Percentiles rank a stretch among this genome's conserved stretches.
Conservation (phyloP, 2,797 vertebrate species). For the Oreortyx pictus region DNA sequence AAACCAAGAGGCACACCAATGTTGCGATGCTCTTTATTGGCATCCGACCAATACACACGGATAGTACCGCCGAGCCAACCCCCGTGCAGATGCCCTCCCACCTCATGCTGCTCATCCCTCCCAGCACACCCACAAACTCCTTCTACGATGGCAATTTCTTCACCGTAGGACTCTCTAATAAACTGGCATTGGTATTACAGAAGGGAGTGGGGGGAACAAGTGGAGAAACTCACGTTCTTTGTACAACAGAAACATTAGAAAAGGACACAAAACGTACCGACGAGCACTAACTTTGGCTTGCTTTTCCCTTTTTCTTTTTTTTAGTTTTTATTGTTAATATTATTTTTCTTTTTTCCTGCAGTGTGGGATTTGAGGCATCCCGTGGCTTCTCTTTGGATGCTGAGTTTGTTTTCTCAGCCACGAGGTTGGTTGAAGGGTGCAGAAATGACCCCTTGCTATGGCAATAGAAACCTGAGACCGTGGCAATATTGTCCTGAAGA, state of each 20-base stretch:
- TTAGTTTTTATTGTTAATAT: not conserved
- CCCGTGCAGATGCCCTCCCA: not conserved
- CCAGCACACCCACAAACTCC: not conserved
- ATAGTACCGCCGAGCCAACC: constrained; percentile 6
- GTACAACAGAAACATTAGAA: not conserved
- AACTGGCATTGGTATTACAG: not conserved
- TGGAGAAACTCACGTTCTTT: not conserved
- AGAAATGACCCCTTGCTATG: not conserved
- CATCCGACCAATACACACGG: constrained; percentile 38
- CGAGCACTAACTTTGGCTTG: constrained; percentile 51
- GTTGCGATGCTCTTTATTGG: constrained; percentile 66
- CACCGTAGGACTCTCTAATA: not conserved
- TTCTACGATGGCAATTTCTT: not conserved
- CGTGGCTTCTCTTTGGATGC: constrained; percentile 12
- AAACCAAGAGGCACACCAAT: fast-evolving
- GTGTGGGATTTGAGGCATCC: not conserved
- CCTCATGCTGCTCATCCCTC: not conserved
- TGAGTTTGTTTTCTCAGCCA: not conserved
- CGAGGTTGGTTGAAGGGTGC: not conserved
- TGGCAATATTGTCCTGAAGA: not conserved
- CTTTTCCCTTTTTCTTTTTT: not conserved
- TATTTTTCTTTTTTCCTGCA: not conserved
- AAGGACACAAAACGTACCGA: constrained; percentile 13
- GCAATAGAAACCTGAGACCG: not conserved
- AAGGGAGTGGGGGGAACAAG: not conserved